Evolutionary conservation across 2,888 invertebrate genomes (phyloP).

Genomic region (Xestia sexstrigata): DNA sequence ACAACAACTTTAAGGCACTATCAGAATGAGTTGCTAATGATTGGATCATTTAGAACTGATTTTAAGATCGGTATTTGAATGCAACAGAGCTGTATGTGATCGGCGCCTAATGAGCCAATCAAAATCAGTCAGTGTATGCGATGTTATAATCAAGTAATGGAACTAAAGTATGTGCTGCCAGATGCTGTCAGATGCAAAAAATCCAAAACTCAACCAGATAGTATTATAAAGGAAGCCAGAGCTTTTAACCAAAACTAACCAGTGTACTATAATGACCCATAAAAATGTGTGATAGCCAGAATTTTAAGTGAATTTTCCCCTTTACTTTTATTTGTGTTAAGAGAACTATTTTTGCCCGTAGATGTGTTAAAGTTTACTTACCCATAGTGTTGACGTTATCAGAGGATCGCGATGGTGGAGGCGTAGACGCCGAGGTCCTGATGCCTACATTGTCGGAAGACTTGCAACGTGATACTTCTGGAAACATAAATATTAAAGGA

Average conservation of each 20-base stretch:
- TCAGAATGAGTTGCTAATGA: slow-evolving; percentile 14
- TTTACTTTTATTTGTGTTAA: slow-evolving; percentile 10
- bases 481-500: slow-evolving; percentile 17
- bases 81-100: neutral
- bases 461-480: slow-evolving; percentile 89
- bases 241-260: slow-evolving; percentile 28
- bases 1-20: slow-evolving; percentile 57
- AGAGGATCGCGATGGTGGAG: slow-evolving; percentile 87
- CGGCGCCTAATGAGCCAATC: neutral
- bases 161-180: neutral
- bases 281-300: slow-evolving; percentile 10
- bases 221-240: slow-evolving; percentile 45
- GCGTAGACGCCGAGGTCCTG: slow-evolving; percentile 80
- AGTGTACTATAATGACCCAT: slow-evolving; percentile 19
- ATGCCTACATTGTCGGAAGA: slow-evolving; percentile 87
- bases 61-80: slow-evolving; percentile 16
- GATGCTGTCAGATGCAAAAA: slow-evolving; percentile 11
- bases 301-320: neutral
- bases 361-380: slow-evolving; percentile 64
- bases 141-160: neutral
- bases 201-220: slow-evolving; percentile 14
- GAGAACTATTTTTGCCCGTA: neutral
- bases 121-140: neutral
- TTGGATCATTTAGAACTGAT: slow-evolving; percentile 8
- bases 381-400: slow-evolving; percentile 89